Evolutionary conservation across 2,888 invertebrate genomes (phyloP).

Genomic region (Lasioglossum lativentre): DNA sequence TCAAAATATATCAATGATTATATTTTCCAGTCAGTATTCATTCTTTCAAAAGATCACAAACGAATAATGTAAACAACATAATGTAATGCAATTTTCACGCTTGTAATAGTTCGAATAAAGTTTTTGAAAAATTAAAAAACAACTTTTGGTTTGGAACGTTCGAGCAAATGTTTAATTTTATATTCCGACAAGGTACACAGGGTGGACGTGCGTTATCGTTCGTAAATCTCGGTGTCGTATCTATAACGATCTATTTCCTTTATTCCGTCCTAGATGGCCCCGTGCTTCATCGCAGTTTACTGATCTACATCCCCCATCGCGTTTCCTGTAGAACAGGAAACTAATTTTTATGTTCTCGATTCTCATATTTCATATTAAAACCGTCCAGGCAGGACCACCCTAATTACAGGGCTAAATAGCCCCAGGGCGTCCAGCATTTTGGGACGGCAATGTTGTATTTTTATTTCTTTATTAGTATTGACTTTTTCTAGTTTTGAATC

Average conservation of each 20-base stretch:
- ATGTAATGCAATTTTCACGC: not conserved
- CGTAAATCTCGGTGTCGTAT: constrained; percentile 26
- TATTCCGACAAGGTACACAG: not conserved
- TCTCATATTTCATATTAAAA: not conserved
- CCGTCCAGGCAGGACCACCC: too few relatives aligned
- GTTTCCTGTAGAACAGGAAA: constrained; percentile 39
- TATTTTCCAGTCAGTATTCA: not conserved
- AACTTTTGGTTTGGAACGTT: too few relatives aligned
- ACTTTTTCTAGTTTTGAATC: too few relatives aligned
- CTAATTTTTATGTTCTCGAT: constrained; percentile 14
- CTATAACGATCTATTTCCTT: constrained; percentile 39
- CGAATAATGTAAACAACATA: not conserved
- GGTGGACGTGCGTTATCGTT: constrained; percentile 32
- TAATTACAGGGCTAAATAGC: too few relatives aligned
- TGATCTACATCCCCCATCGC: constrained; percentile 29
- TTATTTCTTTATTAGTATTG: too few relatives aligned
- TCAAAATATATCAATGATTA: not conserved
- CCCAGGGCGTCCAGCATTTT: too few relatives aligned
- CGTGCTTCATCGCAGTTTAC: constrained; percentile 21
- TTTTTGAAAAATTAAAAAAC: too few relatives aligned
- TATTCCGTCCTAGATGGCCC: constrained; percentile 13
- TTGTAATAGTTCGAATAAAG: not conserved
- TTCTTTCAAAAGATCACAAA: not conserved
- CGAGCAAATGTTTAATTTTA: not conserved
- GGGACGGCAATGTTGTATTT: too few relatives aligned